These are phyloP conservation scores for Ceuthmochares aereus DNA, from an alignment of 2,113 vertebrate genomes.

Conservation along the genomic window DNA sequence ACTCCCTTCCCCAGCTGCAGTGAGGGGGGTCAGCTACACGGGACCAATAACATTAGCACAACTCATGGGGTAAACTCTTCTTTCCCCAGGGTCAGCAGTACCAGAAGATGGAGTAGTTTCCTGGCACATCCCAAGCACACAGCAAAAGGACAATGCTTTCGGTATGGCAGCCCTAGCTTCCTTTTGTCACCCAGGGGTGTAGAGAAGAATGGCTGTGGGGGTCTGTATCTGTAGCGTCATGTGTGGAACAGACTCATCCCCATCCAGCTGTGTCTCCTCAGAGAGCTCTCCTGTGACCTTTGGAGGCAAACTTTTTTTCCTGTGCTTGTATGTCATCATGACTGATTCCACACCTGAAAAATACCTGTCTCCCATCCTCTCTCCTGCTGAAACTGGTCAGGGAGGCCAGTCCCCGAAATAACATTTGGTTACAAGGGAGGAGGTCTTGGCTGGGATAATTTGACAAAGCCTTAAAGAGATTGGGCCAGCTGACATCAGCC, in stretches of 20 bases:
- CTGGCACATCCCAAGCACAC: background rate
- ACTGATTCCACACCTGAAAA: background rate
- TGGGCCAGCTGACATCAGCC: background rate
- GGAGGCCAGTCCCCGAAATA: background rate
- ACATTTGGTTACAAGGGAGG: background rate
- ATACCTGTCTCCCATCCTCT: background rate
- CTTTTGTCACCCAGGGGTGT: background rate
- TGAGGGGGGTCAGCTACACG: fast-evolving
- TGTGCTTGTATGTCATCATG: background rate
- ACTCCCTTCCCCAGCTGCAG: background rate
- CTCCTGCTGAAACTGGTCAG: background rate
- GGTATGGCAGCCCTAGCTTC: background rate
- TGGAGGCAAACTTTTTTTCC: background rate
- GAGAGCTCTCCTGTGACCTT: background rate
- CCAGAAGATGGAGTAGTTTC: background rate
- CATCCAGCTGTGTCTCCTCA: background rate
- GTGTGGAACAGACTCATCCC: background rate
- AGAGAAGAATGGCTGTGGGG: background rate
- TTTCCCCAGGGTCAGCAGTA: background rate
- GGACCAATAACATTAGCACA: background rate
- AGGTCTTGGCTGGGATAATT: background rate
- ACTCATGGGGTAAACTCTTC: background rate
- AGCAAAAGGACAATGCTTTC: background rate
- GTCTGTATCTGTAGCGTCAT: background rate
- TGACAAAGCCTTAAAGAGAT: background rate